Evolutionary conservation across 2,113 vertebrate genomes (phyloP), one percentile per base, ranked within the genome.

Genomic region (Cyprinus carpio): DNA sequence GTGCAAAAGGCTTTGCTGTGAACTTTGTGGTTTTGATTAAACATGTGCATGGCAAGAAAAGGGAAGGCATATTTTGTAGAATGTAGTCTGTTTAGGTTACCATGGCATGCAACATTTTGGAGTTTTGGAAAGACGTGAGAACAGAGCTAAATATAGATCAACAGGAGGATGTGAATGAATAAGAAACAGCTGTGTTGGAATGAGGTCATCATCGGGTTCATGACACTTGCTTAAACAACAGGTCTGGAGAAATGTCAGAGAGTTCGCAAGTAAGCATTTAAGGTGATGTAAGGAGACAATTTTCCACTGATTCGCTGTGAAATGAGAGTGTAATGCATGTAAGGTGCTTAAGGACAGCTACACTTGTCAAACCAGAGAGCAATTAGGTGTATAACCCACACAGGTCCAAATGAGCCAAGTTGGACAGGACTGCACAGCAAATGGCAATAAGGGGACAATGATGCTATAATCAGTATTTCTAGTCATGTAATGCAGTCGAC

Each of bases 201-300:
- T 75, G 34, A 49, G 58, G 56, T 82, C 75, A 60, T 83, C 80
- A 77, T 69, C 56, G 71, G 43, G 25, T 76, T 31, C 16, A 58
- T 51, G 51, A 49, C 84, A 60, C 43, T 29, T 80, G 29, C 46
- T 51, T 83, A 27, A 76, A 56, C 49, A 83, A 25, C 60, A 64
- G 40, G 46, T 74, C 86, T 88, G 43, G 82, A 82, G 83, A 81
- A 54, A 60, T 76, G 75, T 80, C 84, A 80, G 69, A 51, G 27
- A 80, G 83, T 25, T 87, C 60, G 56, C 77, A 65, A 75, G 11
- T 51, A 75, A 81, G 84, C 84, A 71, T 87, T 82, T 6, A 67
- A 86, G 72, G 69, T 79, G 78, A 89, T 84, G 71, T 65, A 83
- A 77, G 79, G 78, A 86, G 69, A 86, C 58, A 51, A 82, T 82